These are phyloP conservation scores for Idris sp. DNA, from an alignment of 1,140 invertebrate genomes.

Conservation along the genomic window DNA sequence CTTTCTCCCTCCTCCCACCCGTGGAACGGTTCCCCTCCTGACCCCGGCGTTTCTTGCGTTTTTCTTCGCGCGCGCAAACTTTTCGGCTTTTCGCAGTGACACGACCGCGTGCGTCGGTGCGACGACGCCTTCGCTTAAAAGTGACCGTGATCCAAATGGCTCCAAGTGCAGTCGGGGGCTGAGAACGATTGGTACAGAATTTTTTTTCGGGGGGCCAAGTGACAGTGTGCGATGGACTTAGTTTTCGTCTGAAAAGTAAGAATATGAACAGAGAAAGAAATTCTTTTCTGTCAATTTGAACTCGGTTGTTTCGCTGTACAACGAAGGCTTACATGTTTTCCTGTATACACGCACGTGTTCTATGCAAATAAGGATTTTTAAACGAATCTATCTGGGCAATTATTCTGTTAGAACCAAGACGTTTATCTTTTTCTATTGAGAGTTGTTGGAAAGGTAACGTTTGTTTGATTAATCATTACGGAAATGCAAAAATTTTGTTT, in stretches of 20 bases:
- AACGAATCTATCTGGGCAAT: too few relatives aligned
- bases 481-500: conserved; percentile 3
- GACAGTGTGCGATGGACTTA: too few relatives aligned
- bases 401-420: neutral
- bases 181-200: too few relatives aligned
- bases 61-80: conserved; percentile 16
- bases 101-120: conserved; percentile 29
- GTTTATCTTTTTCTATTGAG: neutral
- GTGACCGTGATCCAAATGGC: too few relatives aligned
- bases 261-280: too few relatives aligned
- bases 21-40: neutral
- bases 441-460: conserved; percentile 2
- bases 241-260: too few relatives aligned
- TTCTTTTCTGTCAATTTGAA: too few relatives aligned
- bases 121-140: conserved; percentile 18
- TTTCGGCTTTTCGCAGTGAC: conserved; percentile 41
- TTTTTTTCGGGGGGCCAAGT: too few relatives aligned
- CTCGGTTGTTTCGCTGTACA: too few relatives aligned
- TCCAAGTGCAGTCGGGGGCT: too few relatives aligned
- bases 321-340: too few relatives aligned
- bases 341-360: neutral
- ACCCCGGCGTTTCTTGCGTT: neutral
- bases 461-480: conserved; percentile 29
- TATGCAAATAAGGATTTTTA: neutral
- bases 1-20: neutral